Base-by-base conservation (phyloP, 2,113 vertebrate species). In the Varanus salvator region DNA sequence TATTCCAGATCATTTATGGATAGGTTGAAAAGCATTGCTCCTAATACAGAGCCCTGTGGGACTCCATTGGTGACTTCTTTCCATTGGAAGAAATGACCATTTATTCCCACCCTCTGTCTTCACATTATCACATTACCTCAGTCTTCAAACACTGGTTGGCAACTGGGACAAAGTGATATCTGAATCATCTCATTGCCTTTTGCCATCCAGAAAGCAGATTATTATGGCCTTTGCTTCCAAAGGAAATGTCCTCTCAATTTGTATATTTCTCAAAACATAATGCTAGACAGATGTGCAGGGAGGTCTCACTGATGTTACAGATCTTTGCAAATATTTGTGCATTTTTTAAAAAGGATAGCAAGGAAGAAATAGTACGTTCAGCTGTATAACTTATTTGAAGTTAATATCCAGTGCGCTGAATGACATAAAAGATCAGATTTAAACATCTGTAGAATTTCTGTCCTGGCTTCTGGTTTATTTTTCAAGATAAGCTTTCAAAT, bases 401-500 rank as follows among this genome's bases (percentile, higher is more conserved):
- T 84, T 93, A 68, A 80, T 93, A 91, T 93, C 93, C 91, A 93
- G 52, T 76, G 93, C 89, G 80, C 92, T 91, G 91, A 75, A 88
- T 88, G 91, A 93, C 76, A 64, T 89, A 72, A 93, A 95, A 95
- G 81, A 95, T 84, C 91, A 95, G 95, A 95, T 95, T 96, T 89
- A 93, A 96, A 91, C 93, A 95, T 94, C 0, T 7, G 90, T 90
- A 90, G 77, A 92, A 29, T 91, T 94, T 96, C 91, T 92, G 6
- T 82, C 88, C 87, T 92, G 76, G 0, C 57, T 27, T 34, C 64
- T 90, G 89, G 93, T 95, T 95, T 96, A 95, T 94, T 96, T 96
- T 97, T 96, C 93, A 96, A 94, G 87, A 94, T 96, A 96, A 97
- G 94, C 95, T 95, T 96, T 97, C 94, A 96, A 93, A 96, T 97